Base-by-base conservation (phyloP, 2,888 invertebrate species). In the Tetragonula carbonaria region DNA sequence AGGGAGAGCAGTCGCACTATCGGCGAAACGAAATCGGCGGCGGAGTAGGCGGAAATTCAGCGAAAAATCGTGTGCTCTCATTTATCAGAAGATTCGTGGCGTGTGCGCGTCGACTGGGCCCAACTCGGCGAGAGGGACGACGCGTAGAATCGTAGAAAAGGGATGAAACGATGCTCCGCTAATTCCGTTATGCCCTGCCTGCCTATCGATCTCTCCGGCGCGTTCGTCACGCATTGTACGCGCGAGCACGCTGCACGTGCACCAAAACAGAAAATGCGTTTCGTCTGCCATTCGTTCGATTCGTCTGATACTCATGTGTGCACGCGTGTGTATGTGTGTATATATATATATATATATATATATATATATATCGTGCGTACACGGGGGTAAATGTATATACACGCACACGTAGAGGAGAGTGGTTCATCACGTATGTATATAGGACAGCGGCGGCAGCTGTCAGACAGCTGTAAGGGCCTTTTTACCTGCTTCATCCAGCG, bases 371-470 rank as follows among this genome's bases (percentile, higher is more conserved):
- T 33, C 23, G 62, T 78, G 21, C 16, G 14, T 6, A 62, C 33
- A 33, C 33, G 21, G 33, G 38, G 21, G 21, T 4, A 23, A 21
- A 28, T 74, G 23, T 50, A 51, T 8, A 45, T 78, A 79, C 72
- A 86, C 38, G 8, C 80, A 79, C 82, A 76, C 77, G 55, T 73
- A 81, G 86, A 78, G 79, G 86, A 89, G 88, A 90, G 88, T 86
- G 91, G 91, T 92, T 92, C 92, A 93, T 94, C 93, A 90, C 88
- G 91, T 91, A 94, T 93, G 93, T 93, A 94, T 94, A 18, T 94
- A 93, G 94, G 94, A 94, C 94, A 94, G 92, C 92, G 92, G 91
- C 93, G 92, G 94, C 94, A 94, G 94, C 94, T 94, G 94, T 93
- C 93, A 87, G 94, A 94, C 94, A 94, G 94, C 94, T 94, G 94